A percentile compares a stretch with the other conserved stretches of the same genome.
phyloP scores from a whole-genome alignment of 2,888 invertebrate genomes.

The Phorcus lineatus region DNA sequence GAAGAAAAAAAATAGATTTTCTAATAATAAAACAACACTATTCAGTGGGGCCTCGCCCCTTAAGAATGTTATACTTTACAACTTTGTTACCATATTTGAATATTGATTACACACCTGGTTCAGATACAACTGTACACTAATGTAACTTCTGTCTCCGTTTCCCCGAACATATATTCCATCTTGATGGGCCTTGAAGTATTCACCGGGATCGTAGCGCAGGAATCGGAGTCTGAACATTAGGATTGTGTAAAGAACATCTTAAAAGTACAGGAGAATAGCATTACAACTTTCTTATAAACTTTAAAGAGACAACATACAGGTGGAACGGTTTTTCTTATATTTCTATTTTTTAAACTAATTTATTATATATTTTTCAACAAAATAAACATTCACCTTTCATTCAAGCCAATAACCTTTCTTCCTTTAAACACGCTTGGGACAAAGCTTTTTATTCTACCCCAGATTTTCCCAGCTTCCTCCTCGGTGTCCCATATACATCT shows the following conservation, averaged over 20 bases:
- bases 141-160: slow-evolving; percentile 54
- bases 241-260: neutral
- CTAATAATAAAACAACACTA: too few relatives aligned
- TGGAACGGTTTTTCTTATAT: too few relatives aligned
- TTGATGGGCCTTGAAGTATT: slow-evolving; percentile 63
- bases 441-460: slow-evolving; percentile 47
- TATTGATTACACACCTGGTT: slow-evolving; percentile 50
- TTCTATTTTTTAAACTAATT: too few relatives aligned
- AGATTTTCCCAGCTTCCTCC: slow-evolving; percentile 51
- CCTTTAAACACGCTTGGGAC: slow-evolving; percentile 48
- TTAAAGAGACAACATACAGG: too few relatives aligned
- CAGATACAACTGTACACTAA: slow-evolving; percentile 57
- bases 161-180: slow-evolving; percentile 54
- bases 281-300: too few relatives aligned
- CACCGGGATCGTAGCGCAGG: slow-evolving; percentile 60
- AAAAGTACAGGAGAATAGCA: too few relatives aligned
- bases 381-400: slow-evolving; percentile 52
- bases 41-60: too few relatives aligned
- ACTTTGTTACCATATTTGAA: too few relatives aligned
- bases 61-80: too few relatives aligned
- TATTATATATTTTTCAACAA: too few relatives aligned
- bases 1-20: too few relatives aligned
- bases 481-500: slow-evolving; percentile 58
- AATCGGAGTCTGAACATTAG: slow-evolving; percentile 30
- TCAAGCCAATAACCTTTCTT: slow-evolving; percentile 48